Evolutionary conservation across 2,888 invertebrate genomes (phyloP), one percentile per base, ranked within the genome.

Genomic region (Loripinus fragilis): DNA sequence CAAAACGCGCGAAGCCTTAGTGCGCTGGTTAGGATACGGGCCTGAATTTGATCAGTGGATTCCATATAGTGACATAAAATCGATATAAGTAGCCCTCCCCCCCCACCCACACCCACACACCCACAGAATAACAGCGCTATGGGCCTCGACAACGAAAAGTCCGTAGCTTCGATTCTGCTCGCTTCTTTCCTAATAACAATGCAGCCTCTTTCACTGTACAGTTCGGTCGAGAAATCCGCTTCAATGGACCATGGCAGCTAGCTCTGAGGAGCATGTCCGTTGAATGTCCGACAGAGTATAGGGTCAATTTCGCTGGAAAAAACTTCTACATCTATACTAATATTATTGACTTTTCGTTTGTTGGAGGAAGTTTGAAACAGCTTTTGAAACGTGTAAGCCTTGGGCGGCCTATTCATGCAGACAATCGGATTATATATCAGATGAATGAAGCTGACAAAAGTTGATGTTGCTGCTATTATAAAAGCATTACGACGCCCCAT

Each of bases 301-400:
- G 23, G 23, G 20, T 7, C 10, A 55, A 20, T 50, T n/a, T 55
- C 5, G 23, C 66, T 12, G 66, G 66, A 38, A 3, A 41, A 35
- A 66, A 66, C 25, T 23, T 66, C 10, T 66, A 66, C 66, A n/a
- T 66, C n/a, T 66, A 41, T 20, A 66, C 66, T 2, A 23, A 66
- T 20, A 35, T 66, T 35, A 66, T 66, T 25, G 66, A 41, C 28
- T 66, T 66, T 23, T 66, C 66, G n/a, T 66, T 41, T 25, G 66
- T 66, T 8, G 66, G 66, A 35, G 66, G 66, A 8, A 41, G 66
- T 23, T 41, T 41, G 23, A 41, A 41, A 66, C 66, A 66, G 38
- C n/a, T 35, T n/a, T 41, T 66, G 25, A 66, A 66, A 66, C 66
- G 66, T 41, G 66, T 66, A 66, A 41, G 38, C 66, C 38, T 66